Evolutionary conservation across 2,113 vertebrate genomes (phyloP).

Genomic region (Sterna hirundo): DNA sequence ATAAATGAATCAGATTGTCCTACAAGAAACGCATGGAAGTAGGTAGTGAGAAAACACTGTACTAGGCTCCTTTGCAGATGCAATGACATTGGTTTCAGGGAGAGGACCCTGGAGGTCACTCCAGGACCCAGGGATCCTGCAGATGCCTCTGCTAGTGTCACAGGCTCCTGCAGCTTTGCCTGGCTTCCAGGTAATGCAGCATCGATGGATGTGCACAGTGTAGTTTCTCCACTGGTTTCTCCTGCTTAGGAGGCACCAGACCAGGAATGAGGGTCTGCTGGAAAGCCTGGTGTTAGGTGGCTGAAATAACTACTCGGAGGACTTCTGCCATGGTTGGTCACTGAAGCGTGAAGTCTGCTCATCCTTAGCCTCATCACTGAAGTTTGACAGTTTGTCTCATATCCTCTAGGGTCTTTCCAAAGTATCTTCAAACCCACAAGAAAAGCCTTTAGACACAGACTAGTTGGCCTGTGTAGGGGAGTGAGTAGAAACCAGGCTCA

Average conservation of each 20-base stretch:
- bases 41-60: not conserved
- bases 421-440: not conserved
- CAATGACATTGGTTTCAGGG: not conserved
- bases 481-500: not conserved
- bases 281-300: not conserved
- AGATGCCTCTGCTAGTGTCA: not conserved
- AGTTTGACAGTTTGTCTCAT: not conserved
- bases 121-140: not conserved
- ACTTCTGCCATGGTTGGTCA: not conserved
- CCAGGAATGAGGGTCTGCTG: not conserved
- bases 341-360: not conserved
- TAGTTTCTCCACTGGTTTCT: not conserved
- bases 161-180: not conserved
- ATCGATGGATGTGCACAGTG: not conserved
- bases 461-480: not conserved
- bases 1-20: not conserved
- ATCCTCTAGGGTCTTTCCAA: accelerated
- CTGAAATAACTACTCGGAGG: not conserved
- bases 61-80: not conserved
- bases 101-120: not conserved
- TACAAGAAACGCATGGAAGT: not conserved
- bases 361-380: not conserved
- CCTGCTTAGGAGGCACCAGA: not conserved
- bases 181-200: not conserved
- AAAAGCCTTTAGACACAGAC: not conserved